A percentile compares a stretch with the other conserved stretches of the same genome.
These are phyloP conservation scores for Neolamprologus ventralis DNA, from an alignment of 2,113 vertebrate species.

Conservation along the genomic window DNA sequence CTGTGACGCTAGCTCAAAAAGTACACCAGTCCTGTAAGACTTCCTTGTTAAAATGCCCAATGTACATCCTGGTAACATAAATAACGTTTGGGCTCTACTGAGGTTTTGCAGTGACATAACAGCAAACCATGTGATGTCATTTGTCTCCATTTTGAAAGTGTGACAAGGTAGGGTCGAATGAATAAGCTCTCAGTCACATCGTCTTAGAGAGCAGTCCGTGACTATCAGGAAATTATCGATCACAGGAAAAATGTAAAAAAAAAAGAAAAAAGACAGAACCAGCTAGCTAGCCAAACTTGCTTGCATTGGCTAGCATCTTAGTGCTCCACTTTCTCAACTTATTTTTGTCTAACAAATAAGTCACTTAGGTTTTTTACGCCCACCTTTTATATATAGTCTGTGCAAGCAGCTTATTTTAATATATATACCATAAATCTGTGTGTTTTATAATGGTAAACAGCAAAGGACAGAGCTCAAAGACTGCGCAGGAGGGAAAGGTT, in stretches of 20 bases:
- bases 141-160: neutral
- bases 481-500: neutral
- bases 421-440: neutral
- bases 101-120: neutral
- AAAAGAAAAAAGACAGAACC: neutral
- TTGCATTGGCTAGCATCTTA: neutral
- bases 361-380: fast-evolving
- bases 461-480: neutral
- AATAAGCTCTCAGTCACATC: neutral
- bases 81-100: neutral
- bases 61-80: neutral
- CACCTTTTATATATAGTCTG: neutral
- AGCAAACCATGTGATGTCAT: neutral
- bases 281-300: neutral
- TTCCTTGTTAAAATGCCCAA: neutral
- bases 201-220: neutral
- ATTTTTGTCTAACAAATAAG: neutral
- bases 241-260: neutral
- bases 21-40: neutral
- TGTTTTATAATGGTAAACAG: neutral
- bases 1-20: neutral
- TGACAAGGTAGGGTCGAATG: neutral
- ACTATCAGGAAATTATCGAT: neutral
- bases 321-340: neutral
- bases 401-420: neutral